Conservation (phyloP, 2,888 invertebrate genomes). For the Dascillus cervinus region DNA sequence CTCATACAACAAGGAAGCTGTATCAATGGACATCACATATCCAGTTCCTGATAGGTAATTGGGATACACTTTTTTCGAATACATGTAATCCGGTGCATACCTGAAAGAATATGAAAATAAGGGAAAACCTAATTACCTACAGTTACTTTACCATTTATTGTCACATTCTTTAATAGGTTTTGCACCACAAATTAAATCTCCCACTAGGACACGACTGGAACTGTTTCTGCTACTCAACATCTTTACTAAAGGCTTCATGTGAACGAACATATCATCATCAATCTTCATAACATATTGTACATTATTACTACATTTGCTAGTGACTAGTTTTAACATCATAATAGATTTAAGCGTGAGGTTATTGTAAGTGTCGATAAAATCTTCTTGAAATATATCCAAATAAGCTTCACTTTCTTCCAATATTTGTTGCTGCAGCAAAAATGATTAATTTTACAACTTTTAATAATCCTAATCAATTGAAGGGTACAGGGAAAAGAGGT, state of each 20-base stretch:
- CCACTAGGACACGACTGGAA: conserved; percentile 53
- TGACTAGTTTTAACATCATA: conserved; percentile 77
- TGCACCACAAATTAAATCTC: conserved; percentile 71
- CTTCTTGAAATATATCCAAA: conserved; percentile 76
- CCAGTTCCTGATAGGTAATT: conserved; percentile 75
- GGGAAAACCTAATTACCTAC: too few relatives aligned
- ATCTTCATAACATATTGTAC: conserved; percentile 66
- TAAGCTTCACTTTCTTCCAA: conserved; percentile 58
- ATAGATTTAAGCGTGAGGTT: conserved; percentile 81
- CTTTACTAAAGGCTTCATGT: conserved; percentile 57
- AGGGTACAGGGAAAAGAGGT: too few relatives aligned
- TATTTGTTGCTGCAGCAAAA: conserved; percentile 49
- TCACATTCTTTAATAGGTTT: conserved; percentile 63
- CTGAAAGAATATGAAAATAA: conserved; percentile 35
- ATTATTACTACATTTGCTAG: conserved; percentile 53
- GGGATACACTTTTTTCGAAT: conserved; percentile 62
- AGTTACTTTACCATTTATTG: conserved; percentile 78
- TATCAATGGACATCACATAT: conserved; percentile 63
- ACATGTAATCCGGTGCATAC: conserved; percentile 77
- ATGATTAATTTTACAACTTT: not conserved
- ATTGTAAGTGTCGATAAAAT: conserved; percentile 76
- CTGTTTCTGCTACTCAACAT: conserved; percentile 24
- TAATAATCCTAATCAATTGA: too few relatives aligned
- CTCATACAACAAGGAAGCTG: conserved; percentile 56
- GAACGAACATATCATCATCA: conserved; percentile 82